Evolutionary conservation across 1,140 invertebrate species (phyloP), one percentile per base, ranked within the genome.

Genomic region (Drosophila willistoni): DNA sequence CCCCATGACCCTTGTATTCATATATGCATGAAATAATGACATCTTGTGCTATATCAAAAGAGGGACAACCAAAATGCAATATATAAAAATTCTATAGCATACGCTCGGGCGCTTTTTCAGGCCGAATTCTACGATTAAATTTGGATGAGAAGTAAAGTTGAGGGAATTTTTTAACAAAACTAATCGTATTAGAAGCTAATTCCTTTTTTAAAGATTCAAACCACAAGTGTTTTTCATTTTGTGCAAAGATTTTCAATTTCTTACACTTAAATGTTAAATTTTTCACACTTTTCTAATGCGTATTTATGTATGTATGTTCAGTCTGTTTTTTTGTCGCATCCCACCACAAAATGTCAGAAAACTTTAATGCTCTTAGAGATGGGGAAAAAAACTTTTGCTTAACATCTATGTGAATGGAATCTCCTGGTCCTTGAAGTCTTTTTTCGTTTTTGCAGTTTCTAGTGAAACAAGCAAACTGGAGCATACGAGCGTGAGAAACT

Each of bases 341-440:
- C 17, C n/a, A 19, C 39, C 54, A 51, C 69, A 36, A 39, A 59
- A 19, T 62, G 22, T 44, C 47, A 74, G 64, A 74, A 67, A 64
- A 74, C 66, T 71, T 70, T 61, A 51, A 69, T 41, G 56, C 59
- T n/a, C 22, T 55, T 41, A 63, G 44, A 51, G 14, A 25, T 17
- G 72, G 69, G 51, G 47, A 62, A 25, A 4, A 66, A 55, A 65
- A 79, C 65, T 79, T 65, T 59, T 29, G 56, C 60, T 62, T 68
- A 55, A 60, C 73, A 67, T 82, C 42, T 59, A 9, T 65, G 39
- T 60, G 34, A 22, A 33, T 44, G 42, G 60, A 29, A 54, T 56
- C 64, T 41, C 41, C 34, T 78, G 64, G 65, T 85, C 78, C 82
- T 74, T 85, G 82, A 85, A 78, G 74, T 72, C 68, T 59, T 74